Evolutionary conservation across 2,888 invertebrate species (phyloP), one percentile per base, ranked within the genome.

Genomic region (Oscheius sp.): DNA sequence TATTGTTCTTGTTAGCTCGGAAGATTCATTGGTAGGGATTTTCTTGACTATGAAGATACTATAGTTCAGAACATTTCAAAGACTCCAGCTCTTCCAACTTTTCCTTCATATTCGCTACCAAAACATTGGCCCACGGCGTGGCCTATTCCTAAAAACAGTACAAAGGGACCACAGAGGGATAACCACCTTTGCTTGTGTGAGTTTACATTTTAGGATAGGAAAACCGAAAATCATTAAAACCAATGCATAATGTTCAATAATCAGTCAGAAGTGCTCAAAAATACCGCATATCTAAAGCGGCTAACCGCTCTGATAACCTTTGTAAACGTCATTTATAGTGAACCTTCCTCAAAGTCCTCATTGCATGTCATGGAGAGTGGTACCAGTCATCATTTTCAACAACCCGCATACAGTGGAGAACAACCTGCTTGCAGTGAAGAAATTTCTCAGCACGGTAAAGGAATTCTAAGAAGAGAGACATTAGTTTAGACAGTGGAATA

Each of bases 381-480:
- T 60, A 2, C 60, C 60, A 13, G 35, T 60, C 9, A 37, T 60
- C 11, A 33, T 60, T 35, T 35, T 60, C n/a, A 60, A 33, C 9
- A 37, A 60, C n/a, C 32, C 32, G 7, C n/a, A 35, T 9, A 37
- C 60, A 35, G 60, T 37, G 2, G 35, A 33, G 37, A 11, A 7
- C 11, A 35, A 37, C n/a, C 37, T 60, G 13, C 33, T 9, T 5
- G 35, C 60, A 33, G n/a, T 60, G 35, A 33, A 60, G 60, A 7
- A 60, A 35, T 60, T 33, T 37, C n/a, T 60, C 10, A 60, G 35
- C 7, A 60, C 60, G 37, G 60, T 60, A 37, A 35, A 33, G 2
- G 7, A 0, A 7, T 5, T 42, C 42, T 42, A 42, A 42, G 21
- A 42, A 42, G 4, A 42, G 3, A 42, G 7, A 42, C 7, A 5